Conservation (phyloP, 2,113 vertebrate genomes). For the Upupa epops region DNA sequence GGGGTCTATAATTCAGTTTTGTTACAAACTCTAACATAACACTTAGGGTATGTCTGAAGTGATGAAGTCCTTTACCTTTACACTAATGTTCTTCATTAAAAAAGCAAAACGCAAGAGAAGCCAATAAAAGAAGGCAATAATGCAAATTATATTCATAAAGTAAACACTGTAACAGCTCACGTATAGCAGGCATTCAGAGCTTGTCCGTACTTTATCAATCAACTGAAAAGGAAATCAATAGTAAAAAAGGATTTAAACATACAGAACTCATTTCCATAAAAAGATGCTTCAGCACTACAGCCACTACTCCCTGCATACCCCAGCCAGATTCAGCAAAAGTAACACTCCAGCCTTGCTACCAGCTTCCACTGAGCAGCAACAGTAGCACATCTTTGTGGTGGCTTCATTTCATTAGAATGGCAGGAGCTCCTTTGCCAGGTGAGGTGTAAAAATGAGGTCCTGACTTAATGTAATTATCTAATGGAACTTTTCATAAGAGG, state of each 20-base stretch:
- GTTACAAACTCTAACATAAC: background rate
- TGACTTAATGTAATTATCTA: constrained; percentile 1
- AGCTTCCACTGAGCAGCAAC: background rate
- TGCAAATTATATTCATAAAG: background rate
- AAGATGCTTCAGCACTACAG: background rate
- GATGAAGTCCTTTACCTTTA: background rate
- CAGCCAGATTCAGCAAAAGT: background rate
- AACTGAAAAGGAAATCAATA: background rate
- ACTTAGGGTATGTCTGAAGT: background rate
- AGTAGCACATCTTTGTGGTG: background rate
- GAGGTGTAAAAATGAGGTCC: constrained; percentile 17
- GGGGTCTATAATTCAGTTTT: background rate
- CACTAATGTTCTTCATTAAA: background rate
- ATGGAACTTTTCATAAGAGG: background rate
- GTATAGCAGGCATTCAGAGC: background rate
- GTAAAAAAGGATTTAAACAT: background rate
- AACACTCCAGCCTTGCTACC: background rate
- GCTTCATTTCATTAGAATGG: background rate
- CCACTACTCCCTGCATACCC: rapidly evolving
- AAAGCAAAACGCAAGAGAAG: background rate
- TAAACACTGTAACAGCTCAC: background rate
- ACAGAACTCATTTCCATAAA: background rate
- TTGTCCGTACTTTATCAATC: background rate
- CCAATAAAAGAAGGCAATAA: background rate
- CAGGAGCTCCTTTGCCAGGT: background rate